phyloP scores from a whole-genome alignment of 2,113 vertebrate genomes.

The Silurus asotus region DNA sequence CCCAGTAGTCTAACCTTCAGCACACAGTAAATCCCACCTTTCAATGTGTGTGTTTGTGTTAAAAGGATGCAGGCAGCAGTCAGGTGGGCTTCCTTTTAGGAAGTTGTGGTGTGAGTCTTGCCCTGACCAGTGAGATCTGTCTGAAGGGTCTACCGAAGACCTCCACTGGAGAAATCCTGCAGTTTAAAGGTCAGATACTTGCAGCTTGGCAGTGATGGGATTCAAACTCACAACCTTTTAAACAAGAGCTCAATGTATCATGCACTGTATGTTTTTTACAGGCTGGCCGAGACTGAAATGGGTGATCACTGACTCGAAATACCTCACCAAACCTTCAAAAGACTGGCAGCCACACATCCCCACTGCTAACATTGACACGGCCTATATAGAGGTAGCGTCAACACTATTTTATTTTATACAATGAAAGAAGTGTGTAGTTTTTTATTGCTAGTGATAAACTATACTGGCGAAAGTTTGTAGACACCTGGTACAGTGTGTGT shows the following conservation, averaged over 20 bases:
- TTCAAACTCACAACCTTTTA: no score
- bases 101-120: slow-evolving; percentile 90
- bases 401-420: not conserved
- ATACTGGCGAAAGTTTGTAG: no score
- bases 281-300: slow-evolving; percentile 97
- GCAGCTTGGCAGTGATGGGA: no score
- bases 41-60: slow-evolving; percentile 10
- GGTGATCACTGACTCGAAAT: slow-evolving; percentile 98
- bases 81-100: slow-evolving; percentile 97
- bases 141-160: slow-evolving; percentile 96
- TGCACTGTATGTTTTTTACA: slow-evolving; percentile 55
- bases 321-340: slow-evolving; percentile 95
- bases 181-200: slow-evolving; percentile 87
- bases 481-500: no score
- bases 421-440: not conserved
- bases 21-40: not conserved
- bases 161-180: slow-evolving; percentile 92
- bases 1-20: not conserved
- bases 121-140: slow-evolving; percentile 96
- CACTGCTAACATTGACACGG: slow-evolving; percentile 89
- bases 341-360: slow-evolving; percentile 98
- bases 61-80: slow-evolving; percentile 91
- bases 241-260: no score
- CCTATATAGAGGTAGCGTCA: slow-evolving; percentile 89
- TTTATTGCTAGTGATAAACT: no score